Percentiles rank a stretch among this genome's conserved stretches.
Evolutionary conservation across 2,888 invertebrate species (phyloP).

Genomic region (Plagodis pulveraria): DNA sequence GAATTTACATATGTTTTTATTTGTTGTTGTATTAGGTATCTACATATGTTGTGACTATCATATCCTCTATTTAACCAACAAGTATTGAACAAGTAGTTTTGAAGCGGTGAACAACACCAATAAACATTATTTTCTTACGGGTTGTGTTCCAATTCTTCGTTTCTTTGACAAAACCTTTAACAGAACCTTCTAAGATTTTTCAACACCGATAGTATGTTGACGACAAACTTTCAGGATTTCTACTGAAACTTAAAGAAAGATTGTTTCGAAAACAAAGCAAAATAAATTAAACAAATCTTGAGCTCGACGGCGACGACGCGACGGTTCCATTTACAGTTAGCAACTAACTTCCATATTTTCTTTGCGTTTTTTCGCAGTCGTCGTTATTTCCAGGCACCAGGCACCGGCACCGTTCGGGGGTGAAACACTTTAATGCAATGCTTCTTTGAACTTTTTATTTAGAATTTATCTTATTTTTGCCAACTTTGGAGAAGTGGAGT

Average conservation of each 20-base stretch:
- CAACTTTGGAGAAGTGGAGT: constrained; percentile 1
- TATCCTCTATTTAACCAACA: too few species aligned
- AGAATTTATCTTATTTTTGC: background rate
- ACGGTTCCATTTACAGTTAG: constrained; percentile 31
- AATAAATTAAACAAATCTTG: constrained; percentile 29
- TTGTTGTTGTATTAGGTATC: too few species aligned
- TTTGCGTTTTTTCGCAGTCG: constrained; percentile 13
- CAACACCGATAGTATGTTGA: too few species aligned
- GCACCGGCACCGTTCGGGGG: constrained; percentile 1
- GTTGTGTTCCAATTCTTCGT: too few species aligned
- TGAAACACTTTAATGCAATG: constrained; percentile 17
- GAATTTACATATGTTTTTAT: too few species aligned
- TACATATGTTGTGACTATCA: too few species aligned
- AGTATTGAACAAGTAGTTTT: too few species aligned
- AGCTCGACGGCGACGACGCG: constrained; percentile 10
- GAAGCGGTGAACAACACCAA: too few species aligned
- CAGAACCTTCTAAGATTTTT: too few species aligned
- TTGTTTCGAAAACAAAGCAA: constrained; percentile 19
- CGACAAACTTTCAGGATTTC: background rate
- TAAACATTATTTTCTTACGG: too few species aligned
- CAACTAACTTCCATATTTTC: constrained; percentile 28
- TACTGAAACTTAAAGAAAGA: background rate
- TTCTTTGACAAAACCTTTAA: too few species aligned
- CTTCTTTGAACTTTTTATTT: constrained; percentile 14
- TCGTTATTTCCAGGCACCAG: background rate